These are phyloP conservation scores for Bothrops alternatus DNA, from an alignment of 2,797 vertebrate genomes.

Conservation along the genomic window DNA sequence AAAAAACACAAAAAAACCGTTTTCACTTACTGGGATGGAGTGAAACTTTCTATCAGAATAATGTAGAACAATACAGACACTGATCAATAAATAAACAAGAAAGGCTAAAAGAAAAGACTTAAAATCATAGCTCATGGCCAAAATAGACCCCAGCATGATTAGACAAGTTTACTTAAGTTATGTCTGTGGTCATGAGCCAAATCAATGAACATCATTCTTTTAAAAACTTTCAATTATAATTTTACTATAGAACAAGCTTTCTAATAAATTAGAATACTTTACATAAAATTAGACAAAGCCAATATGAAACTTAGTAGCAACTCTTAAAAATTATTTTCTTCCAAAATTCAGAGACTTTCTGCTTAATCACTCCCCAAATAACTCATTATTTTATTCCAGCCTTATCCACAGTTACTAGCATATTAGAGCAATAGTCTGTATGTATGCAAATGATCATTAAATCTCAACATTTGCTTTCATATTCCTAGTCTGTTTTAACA, in stretches of 20 bases:
- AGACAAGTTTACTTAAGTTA: constrained; percentile 85
- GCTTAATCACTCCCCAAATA: constrained; percentile 30
- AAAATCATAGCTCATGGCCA: constrained; percentile 87
- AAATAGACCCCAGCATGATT: constrained; percentile 86
- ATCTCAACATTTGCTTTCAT: not conserved
- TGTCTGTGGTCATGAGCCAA: constrained; percentile 87
- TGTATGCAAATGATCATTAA: constrained; percentile 57
- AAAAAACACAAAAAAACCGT: constrained; percentile 58
- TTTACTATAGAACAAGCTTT: constrained; percentile 84
- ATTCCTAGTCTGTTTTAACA: not conserved
- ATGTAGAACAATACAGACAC: constrained; percentile 86
- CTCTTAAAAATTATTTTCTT: constrained; percentile 60
- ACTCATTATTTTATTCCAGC: constrained; percentile 63
- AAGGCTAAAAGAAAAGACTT: constrained; percentile 82
- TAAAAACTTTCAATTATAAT: constrained; percentile 98
- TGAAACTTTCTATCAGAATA: constrained; percentile 85
- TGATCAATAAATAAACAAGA: constrained; percentile 77
- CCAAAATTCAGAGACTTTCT: constrained; percentile 33
- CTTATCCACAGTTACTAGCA: constrained; percentile 47
- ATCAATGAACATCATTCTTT: constrained; percentile 99
- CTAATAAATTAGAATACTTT: constrained; percentile 92
- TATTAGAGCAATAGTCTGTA: constrained; percentile 53
- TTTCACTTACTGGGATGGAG: constrained; percentile 72
- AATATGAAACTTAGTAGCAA: constrained; percentile 82
- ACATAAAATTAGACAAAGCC: constrained; percentile 79